A percentile compares a stretch with the other conserved stretches of the same genome.
Evolutionary conservation across 2,888 invertebrate species (phyloP).

Genomic region (Macaria notata): DNA sequence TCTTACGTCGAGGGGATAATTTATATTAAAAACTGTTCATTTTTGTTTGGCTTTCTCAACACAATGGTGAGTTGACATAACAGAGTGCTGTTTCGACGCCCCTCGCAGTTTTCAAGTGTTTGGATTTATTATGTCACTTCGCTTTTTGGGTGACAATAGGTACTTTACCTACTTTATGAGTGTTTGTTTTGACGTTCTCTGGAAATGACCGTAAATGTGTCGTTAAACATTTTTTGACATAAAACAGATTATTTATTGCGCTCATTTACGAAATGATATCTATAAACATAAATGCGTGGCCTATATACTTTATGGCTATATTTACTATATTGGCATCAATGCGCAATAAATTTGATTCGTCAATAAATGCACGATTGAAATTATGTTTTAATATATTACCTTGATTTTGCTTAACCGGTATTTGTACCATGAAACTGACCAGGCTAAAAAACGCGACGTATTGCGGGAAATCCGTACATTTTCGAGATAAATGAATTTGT

Average conservation of each 20-base stretch:
- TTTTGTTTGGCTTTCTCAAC: constrained; percentile 36
- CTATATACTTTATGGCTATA: no score
- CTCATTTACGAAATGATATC: no score
- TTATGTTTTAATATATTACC: constrained; percentile 6
- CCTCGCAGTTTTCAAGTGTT: constrained; percentile 11
- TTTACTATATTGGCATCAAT: no score
- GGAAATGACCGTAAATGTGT: no score
- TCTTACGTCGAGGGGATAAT: constrained; percentile 59
- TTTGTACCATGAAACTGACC: constrained; percentile 10
- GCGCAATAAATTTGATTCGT: background rate
- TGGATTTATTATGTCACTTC: background rate
- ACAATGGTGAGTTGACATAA: constrained; percentile 30
- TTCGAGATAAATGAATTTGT: constrained; percentile 35
- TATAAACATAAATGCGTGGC: no score
- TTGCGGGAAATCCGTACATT: constrained; percentile 24
- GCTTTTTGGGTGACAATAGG: no score
- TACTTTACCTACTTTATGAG: no score
- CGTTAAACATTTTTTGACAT: no score
- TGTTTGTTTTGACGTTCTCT: no score
- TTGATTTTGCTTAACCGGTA: constrained; percentile 5
- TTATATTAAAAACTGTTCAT: constrained; percentile 55
- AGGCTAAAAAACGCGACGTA: constrained; percentile 20
- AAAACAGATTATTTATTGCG: no score
- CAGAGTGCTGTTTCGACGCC: constrained; percentile 16
- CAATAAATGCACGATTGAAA: background rate